Evolutionary conservation across 2,797 vertebrate species (phyloP), one percentile per base, ranked within the genome.

Genomic region (Lepilemur ruficaudatus): DNA sequence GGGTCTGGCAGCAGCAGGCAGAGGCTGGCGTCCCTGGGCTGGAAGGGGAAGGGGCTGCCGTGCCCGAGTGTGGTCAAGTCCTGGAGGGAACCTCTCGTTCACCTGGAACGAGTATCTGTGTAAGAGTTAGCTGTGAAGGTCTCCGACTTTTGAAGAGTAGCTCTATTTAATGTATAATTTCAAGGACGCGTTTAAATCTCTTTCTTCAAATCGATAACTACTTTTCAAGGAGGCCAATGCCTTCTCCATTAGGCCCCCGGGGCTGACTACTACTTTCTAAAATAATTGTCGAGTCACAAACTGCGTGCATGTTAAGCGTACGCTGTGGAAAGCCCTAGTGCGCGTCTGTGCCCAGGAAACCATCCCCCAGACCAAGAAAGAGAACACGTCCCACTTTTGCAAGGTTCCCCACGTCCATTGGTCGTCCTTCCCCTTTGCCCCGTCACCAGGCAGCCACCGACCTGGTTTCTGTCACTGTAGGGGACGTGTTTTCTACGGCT

Each of bases 21-120:
- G 57, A 20, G 41, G 63, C 11, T 18, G 2, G 1, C 41, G 0
- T 9, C 30, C 12, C 22, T 11, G 18, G 10, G 18, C 2, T 17
- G 0, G 15, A 15, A 10, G 59, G 15, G 22, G 48, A 17, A 22
- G 59, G 10, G 1, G 50, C 28, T 3, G 4, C 0, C 0, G 0
- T 1, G 8, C 3, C 4, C 4, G 7, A 12, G 73, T 1, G 1
- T 0, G 30, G 25, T 20, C 3, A 11, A 7, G 30, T 9, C n/a
- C 18, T 10, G 67, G 28, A 4, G 35, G 59, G 22, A 2, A 32
- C 30, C 13, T 17, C 35, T 15, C 9, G 10, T n/a, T n/a, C n/a
- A n/a, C n/a, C n/a, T n/a, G n/a, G n/a, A n/a, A n/a, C n/a, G n/a
- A n/a, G n/a, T n/a, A n/a, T n/a, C n/a, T n/a, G n/a, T n/a, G n/a